Conservation (phyloP, 2,888 invertebrate genomes). For the Drosophila paranaensis region DNA sequence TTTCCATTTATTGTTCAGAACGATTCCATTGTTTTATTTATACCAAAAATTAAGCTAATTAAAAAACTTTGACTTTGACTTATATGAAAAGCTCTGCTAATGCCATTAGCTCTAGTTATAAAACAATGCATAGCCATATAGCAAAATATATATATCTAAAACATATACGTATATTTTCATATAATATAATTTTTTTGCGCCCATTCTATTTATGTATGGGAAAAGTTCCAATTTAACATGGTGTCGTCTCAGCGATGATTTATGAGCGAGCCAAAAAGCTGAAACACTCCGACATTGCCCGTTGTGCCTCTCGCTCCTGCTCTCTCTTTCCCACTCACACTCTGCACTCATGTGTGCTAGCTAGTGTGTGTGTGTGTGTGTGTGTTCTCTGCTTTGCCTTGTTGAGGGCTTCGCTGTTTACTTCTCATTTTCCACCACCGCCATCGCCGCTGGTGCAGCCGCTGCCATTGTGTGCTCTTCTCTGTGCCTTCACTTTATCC, state of each 20-base stretch:
- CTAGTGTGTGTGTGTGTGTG: conserved; percentile 21
- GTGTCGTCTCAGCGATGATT: conserved; percentile 81
- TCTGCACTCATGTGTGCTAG: conserved; percentile 28
- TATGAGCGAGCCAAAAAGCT: conserved; percentile 70
- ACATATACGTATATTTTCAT: conserved; percentile 7
- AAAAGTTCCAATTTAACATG: conserved; percentile 82
- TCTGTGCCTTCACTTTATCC: neutral
- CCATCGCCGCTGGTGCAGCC: conserved; percentile 21
- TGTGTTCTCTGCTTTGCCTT: conserved; percentile 41
- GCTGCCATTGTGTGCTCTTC: conserved; percentile 63
- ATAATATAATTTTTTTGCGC: conserved; percentile 28
- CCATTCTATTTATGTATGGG: conserved; percentile 76
- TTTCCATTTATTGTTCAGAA: neutral
- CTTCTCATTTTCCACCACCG: conserved; percentile 68
- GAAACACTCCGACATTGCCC: conserved; percentile 56
- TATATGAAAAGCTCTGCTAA: conserved; percentile 12
- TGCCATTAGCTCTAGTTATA: conserved; percentile 9
- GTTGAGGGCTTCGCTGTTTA: conserved; percentile 58
- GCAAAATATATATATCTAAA: conserved; percentile 16
- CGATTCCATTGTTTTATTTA: neutral
- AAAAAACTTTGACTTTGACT: neutral
- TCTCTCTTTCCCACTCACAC: conserved; percentile 12
- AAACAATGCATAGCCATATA: conserved; percentile 16
- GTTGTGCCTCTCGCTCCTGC: conserved; percentile 34
- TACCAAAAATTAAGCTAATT: neutral